Evolutionary conservation across 2,797 vertebrate genomes (phyloP).

Genomic region (Propithecus deckenii): DNA sequence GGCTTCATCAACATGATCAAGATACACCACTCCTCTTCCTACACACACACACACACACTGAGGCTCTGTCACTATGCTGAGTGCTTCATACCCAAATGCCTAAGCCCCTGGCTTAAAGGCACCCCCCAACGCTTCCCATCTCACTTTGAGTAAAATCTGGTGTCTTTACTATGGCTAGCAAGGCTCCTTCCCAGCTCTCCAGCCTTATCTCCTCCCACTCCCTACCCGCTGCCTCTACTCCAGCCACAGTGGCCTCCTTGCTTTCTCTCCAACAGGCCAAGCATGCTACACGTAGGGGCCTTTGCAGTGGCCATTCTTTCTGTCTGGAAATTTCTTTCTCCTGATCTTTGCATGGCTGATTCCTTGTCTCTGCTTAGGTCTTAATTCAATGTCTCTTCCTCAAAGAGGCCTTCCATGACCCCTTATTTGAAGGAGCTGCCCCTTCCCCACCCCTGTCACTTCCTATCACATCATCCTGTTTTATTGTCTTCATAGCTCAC

Average conservation of each 20-base stretch:
- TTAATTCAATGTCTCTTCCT: slow-evolving; percentile 53
- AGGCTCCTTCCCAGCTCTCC: neutral
- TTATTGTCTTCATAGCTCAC: slow-evolving; percentile 58
- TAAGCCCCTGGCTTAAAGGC: neutral
- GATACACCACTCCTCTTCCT: neutral
- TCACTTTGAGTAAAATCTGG: neutral
- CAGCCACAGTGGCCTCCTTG: neutral
- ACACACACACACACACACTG: neutral
- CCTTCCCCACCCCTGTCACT: slow-evolving; percentile 52
- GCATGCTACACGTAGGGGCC: neutral
- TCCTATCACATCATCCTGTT: slow-evolving; percentile 56
- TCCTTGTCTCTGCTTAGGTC: slow-evolving; percentile 51
- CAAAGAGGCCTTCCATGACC: slow-evolving; percentile 47
- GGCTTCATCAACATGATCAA: neutral
- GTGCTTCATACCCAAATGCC: neutral
- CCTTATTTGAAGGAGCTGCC: slow-evolving; percentile 51
- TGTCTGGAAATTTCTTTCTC: slow-evolving; percentile 28
- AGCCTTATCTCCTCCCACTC: neutral
- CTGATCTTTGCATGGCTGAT: slow-evolving; percentile 31
- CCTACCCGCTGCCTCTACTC: neutral
- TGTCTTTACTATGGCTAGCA: neutral
- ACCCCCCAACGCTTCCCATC: neutral
- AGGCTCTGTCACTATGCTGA: neutral
- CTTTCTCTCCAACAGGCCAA: slow-evolving; percentile 40
- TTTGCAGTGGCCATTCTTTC: slow-evolving; percentile 15